These are phyloP conservation scores for Parnassius glacialis DNA, from an alignment of 2,888 invertebrate species.

Conservation along the genomic window DNA sequence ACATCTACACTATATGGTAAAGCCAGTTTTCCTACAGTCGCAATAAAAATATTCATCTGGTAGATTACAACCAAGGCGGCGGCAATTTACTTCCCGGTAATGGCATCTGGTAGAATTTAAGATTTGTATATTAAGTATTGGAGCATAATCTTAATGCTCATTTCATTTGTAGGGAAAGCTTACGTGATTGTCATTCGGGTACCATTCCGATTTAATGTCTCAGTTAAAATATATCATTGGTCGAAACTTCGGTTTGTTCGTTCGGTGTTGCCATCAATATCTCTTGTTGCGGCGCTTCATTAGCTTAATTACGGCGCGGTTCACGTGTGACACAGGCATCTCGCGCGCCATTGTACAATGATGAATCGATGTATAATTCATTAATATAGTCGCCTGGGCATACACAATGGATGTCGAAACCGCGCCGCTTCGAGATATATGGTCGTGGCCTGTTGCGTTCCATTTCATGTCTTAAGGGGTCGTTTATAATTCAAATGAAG, in stretches of 20 bases:
- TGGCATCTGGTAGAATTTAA: too few relatives aligned
- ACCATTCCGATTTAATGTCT: too few relatives aligned
- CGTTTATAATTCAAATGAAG: not conserved
- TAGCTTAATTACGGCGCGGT: conserved; percentile 49
- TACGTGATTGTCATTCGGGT: too few relatives aligned
- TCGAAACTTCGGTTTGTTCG: not conserved
- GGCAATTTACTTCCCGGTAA: too few relatives aligned
- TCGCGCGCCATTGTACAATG: conserved; percentile 46
- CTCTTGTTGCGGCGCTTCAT: conserved; percentile 43
- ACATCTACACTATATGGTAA: too few relatives aligned
- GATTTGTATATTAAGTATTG: too few relatives aligned
- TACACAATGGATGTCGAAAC: conserved; percentile 50
- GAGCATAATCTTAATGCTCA: too few relatives aligned
- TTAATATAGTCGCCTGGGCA: conserved; percentile 39
- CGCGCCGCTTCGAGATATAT: conserved; percentile 29
- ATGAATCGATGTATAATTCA: conserved; percentile 46
- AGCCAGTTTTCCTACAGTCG: too few relatives aligned
- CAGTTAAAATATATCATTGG: too few relatives aligned
- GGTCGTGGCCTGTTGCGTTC: conserved; percentile 16
- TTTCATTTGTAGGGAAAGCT: too few relatives aligned
- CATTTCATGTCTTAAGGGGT: not conserved
- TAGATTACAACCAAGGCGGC: too few relatives aligned
- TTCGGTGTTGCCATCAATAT: conserved; percentile 41
- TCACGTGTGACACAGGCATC: conserved; percentile 52
- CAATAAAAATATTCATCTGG: too few relatives aligned